These are phyloP conservation scores for Cistogaster globosa DNA, from an alignment of 2,888 invertebrate species.

Conservation along the genomic window DNA sequence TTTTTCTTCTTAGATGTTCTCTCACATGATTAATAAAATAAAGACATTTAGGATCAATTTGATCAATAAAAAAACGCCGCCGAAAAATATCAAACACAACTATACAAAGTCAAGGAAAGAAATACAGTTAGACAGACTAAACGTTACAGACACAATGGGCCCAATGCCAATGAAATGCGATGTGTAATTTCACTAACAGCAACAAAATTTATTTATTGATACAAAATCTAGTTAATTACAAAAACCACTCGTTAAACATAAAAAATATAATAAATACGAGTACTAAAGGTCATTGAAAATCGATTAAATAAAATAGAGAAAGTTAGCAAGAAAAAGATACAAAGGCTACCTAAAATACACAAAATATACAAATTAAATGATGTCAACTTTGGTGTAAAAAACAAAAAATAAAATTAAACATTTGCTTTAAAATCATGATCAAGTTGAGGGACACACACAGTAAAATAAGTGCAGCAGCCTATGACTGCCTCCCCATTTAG, in stretches of 20 bases:
- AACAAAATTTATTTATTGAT: conserved; percentile 13
- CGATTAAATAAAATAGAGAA: neutral
- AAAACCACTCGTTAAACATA: conserved; percentile 21
- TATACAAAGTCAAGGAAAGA: conserved; percentile 40
- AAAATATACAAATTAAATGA: neutral
- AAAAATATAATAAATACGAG: neutral
- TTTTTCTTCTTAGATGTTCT: too few species aligned
- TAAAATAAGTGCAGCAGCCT: conserved; percentile 31
- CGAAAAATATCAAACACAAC: conserved; percentile 41
- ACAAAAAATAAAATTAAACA: neutral
- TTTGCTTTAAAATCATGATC: conserved; percentile 56
- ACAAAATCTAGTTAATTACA: conserved; percentile 33
- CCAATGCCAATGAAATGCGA: conserved; percentile 64
- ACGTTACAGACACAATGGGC: conserved; percentile 69
- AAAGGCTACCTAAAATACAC: neutral
- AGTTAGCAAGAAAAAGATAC: neutral
- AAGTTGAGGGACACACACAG: conserved; percentile 59
- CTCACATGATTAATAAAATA: too few species aligned
- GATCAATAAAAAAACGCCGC: neutral
- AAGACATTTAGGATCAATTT: neutral
- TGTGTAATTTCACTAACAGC: conserved; percentile 45
- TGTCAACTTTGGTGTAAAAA: conserved; percentile 36
- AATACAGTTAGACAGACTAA: conserved; percentile 51
- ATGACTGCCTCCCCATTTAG: neutral
- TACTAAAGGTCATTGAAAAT: conserved; percentile 60